These are phyloP conservation scores for Puma concolor DNA, from an alignment of 2,113 vertebrate species.

Conservation along the genomic window DNA sequence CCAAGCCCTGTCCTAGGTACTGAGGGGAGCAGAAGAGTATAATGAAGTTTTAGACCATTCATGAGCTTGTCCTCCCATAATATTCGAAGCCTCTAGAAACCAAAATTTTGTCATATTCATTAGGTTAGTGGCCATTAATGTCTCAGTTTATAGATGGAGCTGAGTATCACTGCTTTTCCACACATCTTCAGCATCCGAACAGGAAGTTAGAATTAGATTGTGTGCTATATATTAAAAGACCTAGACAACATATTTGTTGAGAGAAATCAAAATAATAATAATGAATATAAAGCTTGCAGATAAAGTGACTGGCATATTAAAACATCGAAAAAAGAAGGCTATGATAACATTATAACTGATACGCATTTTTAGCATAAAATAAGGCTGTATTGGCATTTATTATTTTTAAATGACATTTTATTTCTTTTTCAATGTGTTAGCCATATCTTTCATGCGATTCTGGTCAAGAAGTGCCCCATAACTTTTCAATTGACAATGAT, in stretches of 20 bases:
- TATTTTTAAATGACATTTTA: neutral
- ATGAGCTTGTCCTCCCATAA: neutral
- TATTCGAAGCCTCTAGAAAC: neutral
- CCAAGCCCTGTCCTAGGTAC: neutral
- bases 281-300: neutral
- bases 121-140: neutral
- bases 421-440: neutral
- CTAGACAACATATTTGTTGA: neutral
- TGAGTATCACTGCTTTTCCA: neutral
- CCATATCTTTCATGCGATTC: neutral
- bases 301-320: neutral
- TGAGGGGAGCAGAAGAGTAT: neutral
- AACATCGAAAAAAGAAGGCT: neutral
- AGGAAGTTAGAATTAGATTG: neutral
- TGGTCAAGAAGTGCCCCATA: neutral
- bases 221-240: neutral
- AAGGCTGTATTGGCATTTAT: neutral
- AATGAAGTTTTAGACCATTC: neutral
- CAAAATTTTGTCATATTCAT: neutral
- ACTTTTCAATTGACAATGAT: neutral
- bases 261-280: neutral
- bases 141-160: neutral
- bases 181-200: neutral
- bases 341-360: neutral
- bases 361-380: neutral